Evolutionary conservation across 2,113 vertebrate species (phyloP).

Genomic region (Corvus cornix): DNA sequence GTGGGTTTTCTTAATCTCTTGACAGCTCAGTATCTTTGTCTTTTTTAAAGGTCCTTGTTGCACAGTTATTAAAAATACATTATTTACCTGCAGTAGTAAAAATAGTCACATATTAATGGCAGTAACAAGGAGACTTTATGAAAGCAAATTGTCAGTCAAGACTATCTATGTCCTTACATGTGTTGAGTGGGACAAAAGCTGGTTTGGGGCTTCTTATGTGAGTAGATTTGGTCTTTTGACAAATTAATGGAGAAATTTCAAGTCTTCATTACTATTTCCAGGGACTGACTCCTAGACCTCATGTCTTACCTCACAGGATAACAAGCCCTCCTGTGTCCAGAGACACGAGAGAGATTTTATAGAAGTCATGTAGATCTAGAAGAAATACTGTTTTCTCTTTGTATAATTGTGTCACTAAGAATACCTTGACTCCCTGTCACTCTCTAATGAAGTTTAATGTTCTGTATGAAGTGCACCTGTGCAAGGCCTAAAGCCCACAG

Average conservation of each 20-base stretch:
- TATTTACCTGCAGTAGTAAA: not conserved
- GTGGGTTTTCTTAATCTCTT: not conserved
- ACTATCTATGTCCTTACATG: not conserved
- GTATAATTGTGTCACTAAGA: not conserved
- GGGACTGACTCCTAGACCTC: not conserved
- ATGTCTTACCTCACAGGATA: not conserved
- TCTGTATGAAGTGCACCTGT: rapidly evolving
- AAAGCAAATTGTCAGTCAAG: rapidly evolving
- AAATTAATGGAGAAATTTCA: not conserved
- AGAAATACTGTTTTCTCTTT: not conserved
- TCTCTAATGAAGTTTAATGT: not conserved
- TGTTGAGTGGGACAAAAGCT: not conserved
- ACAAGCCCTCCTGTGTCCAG: not conserved
- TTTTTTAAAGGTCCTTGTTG: not conserved
- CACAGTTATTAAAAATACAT: not conserved
- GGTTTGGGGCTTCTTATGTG: rapidly evolving
- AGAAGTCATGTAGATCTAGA: not conserved
- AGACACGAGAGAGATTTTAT: not conserved
- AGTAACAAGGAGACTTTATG: not conserved
- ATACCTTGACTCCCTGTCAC: not conserved
- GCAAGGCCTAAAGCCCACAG: not conserved
- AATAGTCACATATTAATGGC: not conserved
- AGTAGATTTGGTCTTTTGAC: not conserved
- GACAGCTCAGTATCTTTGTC: not conserved
- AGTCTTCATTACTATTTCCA: not conserved